phyloP scores from a whole-genome alignment of 2,797 vertebrate species.

The Bryconaethiops microstoma region DNA sequence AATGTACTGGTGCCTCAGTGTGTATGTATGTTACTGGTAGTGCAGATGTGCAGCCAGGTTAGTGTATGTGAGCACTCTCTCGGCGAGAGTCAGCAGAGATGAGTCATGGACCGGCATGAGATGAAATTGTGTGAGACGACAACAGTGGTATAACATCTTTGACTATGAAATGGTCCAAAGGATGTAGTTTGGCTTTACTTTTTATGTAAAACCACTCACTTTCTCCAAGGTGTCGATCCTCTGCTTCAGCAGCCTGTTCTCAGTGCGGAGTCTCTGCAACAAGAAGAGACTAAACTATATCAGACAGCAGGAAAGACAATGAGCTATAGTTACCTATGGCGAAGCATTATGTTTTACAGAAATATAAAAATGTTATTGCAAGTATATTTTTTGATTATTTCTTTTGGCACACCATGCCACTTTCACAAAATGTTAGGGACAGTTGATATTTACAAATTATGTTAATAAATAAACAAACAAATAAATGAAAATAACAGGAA shows the following conservation, averaged over 20 bases:
- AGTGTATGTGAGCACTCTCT: constrained; percentile 61
- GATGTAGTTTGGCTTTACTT: not conserved
- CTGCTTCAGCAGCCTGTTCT: constrained; percentile 96
- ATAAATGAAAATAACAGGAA: no score
- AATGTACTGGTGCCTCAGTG: constrained; percentile 22
- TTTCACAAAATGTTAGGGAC: no score
- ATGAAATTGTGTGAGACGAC: constrained; percentile 62
- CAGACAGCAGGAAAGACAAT: no score
- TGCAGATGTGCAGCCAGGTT: constrained; percentile 61
- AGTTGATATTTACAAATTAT: no score
- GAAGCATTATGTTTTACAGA: not conserved
- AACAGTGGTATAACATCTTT: constrained; percentile 39
- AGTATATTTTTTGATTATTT: no score
- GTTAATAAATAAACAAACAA: no score
- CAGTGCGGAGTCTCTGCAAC: constrained; percentile 91
- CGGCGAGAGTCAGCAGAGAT: constrained; percentile 44
- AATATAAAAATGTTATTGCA: not conserved
- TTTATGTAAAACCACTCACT: constrained; percentile 79
- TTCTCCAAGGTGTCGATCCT: constrained; percentile 98
- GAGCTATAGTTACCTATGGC: not conserved
- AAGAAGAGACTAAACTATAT: not conserved
- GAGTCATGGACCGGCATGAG: constrained; percentile 52
- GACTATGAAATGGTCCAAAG: constrained; percentile 21
- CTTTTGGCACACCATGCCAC: no score
- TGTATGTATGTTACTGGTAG: constrained; percentile 37